phyloP scores from a whole-genome alignment of 2,113 vertebrate species.

The Eudorcas thomsonii region DNA sequence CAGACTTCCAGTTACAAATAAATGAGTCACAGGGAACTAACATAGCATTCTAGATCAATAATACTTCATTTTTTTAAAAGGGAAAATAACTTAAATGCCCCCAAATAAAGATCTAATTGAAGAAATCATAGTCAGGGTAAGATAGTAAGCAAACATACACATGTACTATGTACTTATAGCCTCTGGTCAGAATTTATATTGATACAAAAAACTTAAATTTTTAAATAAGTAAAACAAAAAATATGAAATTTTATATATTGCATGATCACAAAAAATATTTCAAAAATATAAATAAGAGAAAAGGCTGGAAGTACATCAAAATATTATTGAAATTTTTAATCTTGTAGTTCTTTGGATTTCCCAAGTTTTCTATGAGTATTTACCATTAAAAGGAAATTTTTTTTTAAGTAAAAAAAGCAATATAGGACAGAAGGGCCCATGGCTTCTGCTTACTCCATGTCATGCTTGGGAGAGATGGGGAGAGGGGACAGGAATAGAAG shows the following conservation, averaged over 20 bases:
- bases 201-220: neutral
- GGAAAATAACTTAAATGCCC: neutral
- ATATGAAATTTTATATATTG: neutral
- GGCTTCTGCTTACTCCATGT: neutral
- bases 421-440: neutral
- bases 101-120: neutral
- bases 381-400: neutral
- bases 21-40: neutral
- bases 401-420: neutral
- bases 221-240: neutral
- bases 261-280: neutral
- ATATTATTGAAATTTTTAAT: neutral
- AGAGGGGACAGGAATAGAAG: neutral
- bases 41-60: neutral
- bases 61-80: neutral
- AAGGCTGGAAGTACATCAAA: neutral
- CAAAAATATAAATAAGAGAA: neutral
- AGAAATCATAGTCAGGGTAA: neutral
- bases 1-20: neutral
- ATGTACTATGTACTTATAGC: neutral
- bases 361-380: neutral
- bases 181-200: neutral
- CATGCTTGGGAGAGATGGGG: neutral
- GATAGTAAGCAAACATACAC: neutral
- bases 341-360: conserved; percentile 20